Evolutionary conservation across 2,113 vertebrate species (phyloP).

Genomic region (Cinclus mexicanus): DNA sequence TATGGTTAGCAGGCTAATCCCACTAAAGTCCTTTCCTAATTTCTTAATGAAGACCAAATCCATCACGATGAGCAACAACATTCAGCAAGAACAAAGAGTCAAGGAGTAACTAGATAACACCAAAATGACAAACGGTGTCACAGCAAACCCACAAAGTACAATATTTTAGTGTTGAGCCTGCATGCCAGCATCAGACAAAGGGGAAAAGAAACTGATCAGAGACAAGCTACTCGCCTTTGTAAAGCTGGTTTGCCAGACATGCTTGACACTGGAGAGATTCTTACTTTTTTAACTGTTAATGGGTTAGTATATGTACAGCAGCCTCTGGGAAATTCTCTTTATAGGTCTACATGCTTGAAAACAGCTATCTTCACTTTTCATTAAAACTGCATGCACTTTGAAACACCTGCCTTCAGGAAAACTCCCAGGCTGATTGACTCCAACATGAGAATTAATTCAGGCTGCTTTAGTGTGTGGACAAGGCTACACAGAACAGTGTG

Average conservation of each 20-base stretch:
- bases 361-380: constrained; percentile 42
- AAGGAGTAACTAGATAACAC: background rate
- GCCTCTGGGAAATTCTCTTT: constrained; percentile 58
- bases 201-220: background rate
- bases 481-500: background rate
- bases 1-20: background rate
- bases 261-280: constrained; percentile 30
- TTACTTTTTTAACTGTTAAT: constrained; percentile 56
- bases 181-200: background rate
- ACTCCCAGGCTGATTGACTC: constrained; percentile 54
- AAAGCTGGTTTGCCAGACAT: background rate
- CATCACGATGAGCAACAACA: background rate
- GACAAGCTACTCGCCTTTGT: background rate
- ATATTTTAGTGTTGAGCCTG: background rate
- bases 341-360: constrained; percentile 27
- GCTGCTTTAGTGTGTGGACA: background rate
- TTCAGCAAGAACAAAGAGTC: background rate
- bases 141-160: background rate
- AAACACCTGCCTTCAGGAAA: constrained; percentile 61
- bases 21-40: background rate
- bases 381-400: constrained; percentile 50
- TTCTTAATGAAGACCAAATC: background rate
- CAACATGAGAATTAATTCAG: constrained; percentile 67
- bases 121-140: background rate
- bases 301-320: constrained; percentile 22